Base-by-base conservation (phyloP, 2,888 invertebrate species). In the Steinernema hermaphroditum region DNA sequence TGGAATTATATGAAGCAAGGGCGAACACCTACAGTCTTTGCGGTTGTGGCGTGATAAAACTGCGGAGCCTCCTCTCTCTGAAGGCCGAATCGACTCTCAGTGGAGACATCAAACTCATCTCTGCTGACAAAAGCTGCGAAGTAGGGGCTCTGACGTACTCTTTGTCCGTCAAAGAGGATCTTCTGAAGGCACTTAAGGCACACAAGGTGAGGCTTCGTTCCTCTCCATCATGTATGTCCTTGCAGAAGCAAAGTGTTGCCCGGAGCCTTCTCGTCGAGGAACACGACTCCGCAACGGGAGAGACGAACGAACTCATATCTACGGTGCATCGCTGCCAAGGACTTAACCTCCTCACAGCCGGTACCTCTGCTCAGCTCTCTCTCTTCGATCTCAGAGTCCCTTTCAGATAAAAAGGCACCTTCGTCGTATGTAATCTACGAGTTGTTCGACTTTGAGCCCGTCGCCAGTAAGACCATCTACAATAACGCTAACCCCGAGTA, bases 1-100 rank as follows among this genome's bases (percentile, higher is more conserved):
- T 85, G 8, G 85, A 85, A 76, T 72, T 85, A 74, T 85, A 82
- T 75, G 77, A 81, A n/a, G 77, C 78, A 16, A 70, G 71, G 19
- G 78, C 75, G 12, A 75, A 79, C 27, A 73, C 74, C 2, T 83
- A 83, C 57, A 72, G 81, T 27, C 76, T 78, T 6, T 68, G 81
- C 41, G 83, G 77, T 1, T 74, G 78, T 2, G 82, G 78, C 0
- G 76, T 75, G 27, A 78, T 85, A 22, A 29, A 9, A 16, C 62
- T 62, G 14, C 27, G 29, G n/a, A 29, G 19, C 14, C 62, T 62
- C 4, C 1, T 62, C 32, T 62, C 62, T 24, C 62, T 62, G 8
- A 62, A 62, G 32, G 32, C 62, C 4, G 62, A 62, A 2, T 32
- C 62, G 16, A 14, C 27, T 2, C 29, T 62, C 2, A 62, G 32